Conservation (phyloP, 2,888 invertebrate genomes). For the Eupithecia inturbata region DNA sequence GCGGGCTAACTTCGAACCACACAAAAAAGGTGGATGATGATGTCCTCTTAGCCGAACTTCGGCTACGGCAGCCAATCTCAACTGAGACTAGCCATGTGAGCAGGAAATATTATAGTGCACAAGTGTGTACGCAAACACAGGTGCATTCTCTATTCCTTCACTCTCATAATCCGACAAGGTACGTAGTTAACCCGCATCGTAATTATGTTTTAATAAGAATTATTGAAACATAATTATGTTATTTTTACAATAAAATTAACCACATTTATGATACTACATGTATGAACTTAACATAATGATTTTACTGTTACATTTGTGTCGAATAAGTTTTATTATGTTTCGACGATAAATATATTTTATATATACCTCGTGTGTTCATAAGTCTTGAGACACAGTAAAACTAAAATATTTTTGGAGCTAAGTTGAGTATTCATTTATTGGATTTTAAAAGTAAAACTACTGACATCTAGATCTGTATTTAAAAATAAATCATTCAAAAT, state of each 20-base stretch:
- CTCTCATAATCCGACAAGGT: neutral
- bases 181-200: neutral
- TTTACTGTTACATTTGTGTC: no score
- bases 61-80: neutral
- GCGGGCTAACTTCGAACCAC: neutral
- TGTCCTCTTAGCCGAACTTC: neutral
- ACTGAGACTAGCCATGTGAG: neutral
- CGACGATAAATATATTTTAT: no score
- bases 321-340: no score
- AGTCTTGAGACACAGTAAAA: no score
- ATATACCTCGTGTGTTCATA: no score
- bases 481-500: no score
- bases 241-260: neutral
- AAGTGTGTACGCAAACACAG: neutral
- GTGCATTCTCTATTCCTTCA: neutral
- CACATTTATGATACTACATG: constrained; percentile 1
- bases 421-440: no score
- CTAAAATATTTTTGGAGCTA: no score
- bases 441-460: no score
- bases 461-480: no score
- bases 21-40: neutral
- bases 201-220: no score
- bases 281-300: neutral
- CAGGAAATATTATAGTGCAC: neutral
- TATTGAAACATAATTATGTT: neutral